Evolutionary conservation across 2,888 invertebrate species (phyloP), one percentile per base, ranked within the genome.

Genomic region (Oligia latruncula): DNA sequence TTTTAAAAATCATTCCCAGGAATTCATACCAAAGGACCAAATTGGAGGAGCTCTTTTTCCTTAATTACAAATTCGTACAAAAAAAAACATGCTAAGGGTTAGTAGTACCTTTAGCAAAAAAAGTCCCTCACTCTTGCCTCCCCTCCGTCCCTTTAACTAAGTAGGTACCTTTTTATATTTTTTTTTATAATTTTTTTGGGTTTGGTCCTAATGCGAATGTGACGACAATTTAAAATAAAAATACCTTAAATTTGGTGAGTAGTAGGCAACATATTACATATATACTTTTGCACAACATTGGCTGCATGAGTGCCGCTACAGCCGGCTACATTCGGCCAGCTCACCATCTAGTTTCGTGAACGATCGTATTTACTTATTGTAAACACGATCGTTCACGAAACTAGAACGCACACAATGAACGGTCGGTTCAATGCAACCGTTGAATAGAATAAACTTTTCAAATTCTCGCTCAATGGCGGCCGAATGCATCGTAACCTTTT

Each of bases 401-500:
- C 89, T 87, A 83, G 84, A 86, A 80, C 86, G 81, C 58, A 68
- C 72, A 86, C 86, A 88, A 82, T 84, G 80, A 74, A 80, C 74
- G 70, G 29, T 70, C 80, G 77, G 83, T 88, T 87, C 81, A 86
- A 86, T 89, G 82, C 84, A 85, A 81, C 77, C 58, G 77, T 75
- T 80, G 65, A 88, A 82, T 86, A 80, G 80, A 80, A 78, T 82
- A 77, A 81, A 86, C 83, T 86, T 87, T 86, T 88, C 75, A 84
- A 89, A 87, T 83, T 82, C 77, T 77, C 77, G 74, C 62, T 87
- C 82, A 88, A 88, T 88, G 68, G 78, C 55, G 40, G 13, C 77
- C 86, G 65, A 86, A 86, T 86, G 85, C 81, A 87, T 80, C 87
- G 82, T 84, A 78, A 80, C 81, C 84, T 86, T 86, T 78, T 78